Evolutionary conservation across 1,140 invertebrate species (phyloP).

Genomic region (Drosophila funebris): DNA sequence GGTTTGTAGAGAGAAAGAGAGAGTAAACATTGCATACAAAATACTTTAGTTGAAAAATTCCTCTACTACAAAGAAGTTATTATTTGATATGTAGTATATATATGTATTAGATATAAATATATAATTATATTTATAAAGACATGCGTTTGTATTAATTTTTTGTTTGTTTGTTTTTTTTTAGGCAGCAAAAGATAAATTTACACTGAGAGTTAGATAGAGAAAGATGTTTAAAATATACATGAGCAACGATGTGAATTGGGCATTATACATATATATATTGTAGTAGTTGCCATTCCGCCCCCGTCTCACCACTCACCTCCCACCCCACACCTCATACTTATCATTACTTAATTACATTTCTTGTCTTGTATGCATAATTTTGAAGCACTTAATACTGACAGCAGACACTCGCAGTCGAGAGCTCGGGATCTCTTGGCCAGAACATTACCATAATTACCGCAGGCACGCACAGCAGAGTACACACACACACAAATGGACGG

Average conservation of each 20-base stretch:
- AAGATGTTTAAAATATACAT: conserved; percentile 47
- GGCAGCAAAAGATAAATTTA: conserved; percentile 70
- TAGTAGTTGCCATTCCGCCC: neutral
- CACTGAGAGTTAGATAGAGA: conserved; percentile 48
- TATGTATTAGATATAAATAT: conserved; percentile 19
- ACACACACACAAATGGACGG: conserved; percentile 29
- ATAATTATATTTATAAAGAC: conserved; percentile 43
- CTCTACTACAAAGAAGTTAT: conserved; percentile 64
- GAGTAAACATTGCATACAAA: conserved; percentile 79
- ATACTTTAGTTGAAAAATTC: conserved; percentile 77
- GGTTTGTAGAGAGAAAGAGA: conserved; percentile 74
- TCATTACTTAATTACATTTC: conserved; percentile 71
- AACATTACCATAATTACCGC: conserved; percentile 73
- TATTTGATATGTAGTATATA: conserved; percentile 24
- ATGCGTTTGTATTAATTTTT: conserved; percentile 44
- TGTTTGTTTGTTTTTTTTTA: conserved; percentile 9
- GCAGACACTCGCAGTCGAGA: conserved; percentile 14
- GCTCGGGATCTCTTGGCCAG: conserved; percentile 42
- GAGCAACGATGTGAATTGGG: conserved; percentile 41
- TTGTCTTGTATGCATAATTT: conserved; percentile 74
- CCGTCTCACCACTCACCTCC: too few species aligned
- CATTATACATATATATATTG: neutral
- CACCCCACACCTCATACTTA: too few species aligned
- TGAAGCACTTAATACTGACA: conserved; percentile 50
- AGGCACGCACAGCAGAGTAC: conserved; percentile 40